Evolutionary conservation across 2,888 invertebrate species (phyloP), one percentile per base, ranked within the genome.

Genomic region (Myopa testacea): DNA sequence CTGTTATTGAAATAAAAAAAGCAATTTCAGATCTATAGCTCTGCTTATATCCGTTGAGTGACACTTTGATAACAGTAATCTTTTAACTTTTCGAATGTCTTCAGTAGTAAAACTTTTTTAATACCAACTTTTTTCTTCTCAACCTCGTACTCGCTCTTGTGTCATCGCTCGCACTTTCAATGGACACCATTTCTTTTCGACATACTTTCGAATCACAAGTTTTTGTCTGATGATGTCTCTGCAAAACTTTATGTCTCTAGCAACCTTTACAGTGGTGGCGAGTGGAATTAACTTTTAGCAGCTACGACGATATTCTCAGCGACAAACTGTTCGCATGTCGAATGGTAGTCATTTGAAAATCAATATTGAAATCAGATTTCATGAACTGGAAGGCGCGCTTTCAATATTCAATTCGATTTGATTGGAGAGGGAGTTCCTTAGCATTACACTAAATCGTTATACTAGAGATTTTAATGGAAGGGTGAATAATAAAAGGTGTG

Each of bases 311-410:
- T 55, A 14, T 16, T 10, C 10, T 45, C 45, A 45, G 45, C 10
- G 45, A 10, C 55, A 3, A 55, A 55, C 55, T 55, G 50, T 8
- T 63, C 16, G 38, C 37, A n/a, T 38, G 67, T 67, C 38, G 16
- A 34, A 37, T 2, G 12, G 2, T 0, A 37, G n/a, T 67, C 67
- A 38, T 4, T 38, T 12, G 12, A 38, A 67, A 67, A 67, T 67
- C 38, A 40, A 38, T 37, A 67, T 34, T 67, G 67, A 38, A 14
- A 10, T 67, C 67, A 34, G 67, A 67, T 38, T 67, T 67, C 12
- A 63, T 34, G 63, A 63, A 63, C 37, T 63, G 7, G 45, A 45
- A 45, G 10, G 45, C 45, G 10, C 6, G 45, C 26, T 45, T 45
- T 45, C 45, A 45, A 45, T 45, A 45, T 45, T 3, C 45, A 45